Base-by-base conservation (phyloP, 2,888 invertebrate species). In the Zaprionus lineosus region DNA sequence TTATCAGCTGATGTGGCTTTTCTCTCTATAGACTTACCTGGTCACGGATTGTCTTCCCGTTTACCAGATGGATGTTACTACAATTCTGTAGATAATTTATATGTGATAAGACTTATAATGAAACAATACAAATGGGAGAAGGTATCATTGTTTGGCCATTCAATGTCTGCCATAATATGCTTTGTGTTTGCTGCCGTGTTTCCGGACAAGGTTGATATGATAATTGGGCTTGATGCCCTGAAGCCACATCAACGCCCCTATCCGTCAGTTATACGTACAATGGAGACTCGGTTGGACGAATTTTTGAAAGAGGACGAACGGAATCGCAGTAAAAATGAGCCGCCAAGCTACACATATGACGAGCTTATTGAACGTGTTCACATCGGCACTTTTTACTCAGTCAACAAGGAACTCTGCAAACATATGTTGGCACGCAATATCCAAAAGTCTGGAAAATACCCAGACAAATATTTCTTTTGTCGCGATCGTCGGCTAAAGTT, bases 31-130 rank as follows among this genome's bases (percentile, higher is more conserved):
- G 94, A 94, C 88, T 90, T 93, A 8, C 94, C 94, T 8, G 94
- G 95, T 0, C 94, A 95, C 88, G 95, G 95, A 0, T 78, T 92
- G 2, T 95, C 95, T 0, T 93, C 93, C 0, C 93, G 93, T 87
- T 87, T 93, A 50, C 94, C 94, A 0, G 89, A 91, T 65, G 95
- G 95, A 14, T 89, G 91, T 36, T 85, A 84, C 44, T 90, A 90
- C 41, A 87, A 91, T 62, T 86, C 88, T 12, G 75, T 89, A 3
- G 89, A 90, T 53, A 90, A 89, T 70, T 40, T 91, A 24, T 90
- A 88, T 87, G 66, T 92, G 11, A 90, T 95, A 36, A 90, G 92
- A 28, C 89, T 92, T 52, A 82, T 95, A 48, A 92, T 92, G 77
- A 91, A 93, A 41, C 91, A 94, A 78, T 94, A 93, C 78, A 92